Base-by-base conservation (phyloP, 2,888 invertebrate species). In the Drosophila niveifrons region DNA sequence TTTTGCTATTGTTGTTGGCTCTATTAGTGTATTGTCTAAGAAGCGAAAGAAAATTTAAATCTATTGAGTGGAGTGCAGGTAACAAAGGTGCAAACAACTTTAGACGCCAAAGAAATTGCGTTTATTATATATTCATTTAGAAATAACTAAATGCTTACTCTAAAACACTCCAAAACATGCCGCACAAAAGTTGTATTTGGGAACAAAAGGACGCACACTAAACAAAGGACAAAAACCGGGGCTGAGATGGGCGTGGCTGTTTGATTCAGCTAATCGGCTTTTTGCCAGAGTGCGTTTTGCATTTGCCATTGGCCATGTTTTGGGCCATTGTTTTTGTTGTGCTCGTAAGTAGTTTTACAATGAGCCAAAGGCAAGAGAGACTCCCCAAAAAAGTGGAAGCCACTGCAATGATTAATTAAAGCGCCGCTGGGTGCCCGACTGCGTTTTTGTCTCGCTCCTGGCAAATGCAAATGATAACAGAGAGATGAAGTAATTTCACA, bases 371-470 rank as follows among this genome's bases (percentile, higher is more conserved):
- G 39, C 39, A 56, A 44, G 28, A 47, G 64, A 44, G 10, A n/a
- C 61, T 50, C 39, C 39, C 46, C 34, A 55, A 18, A 65, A 36
- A 48, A 58, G 48, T 58, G 70, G 70, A 28, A 77, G 62, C 74
- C 76, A 80, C 80, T 85, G 72, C 75, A 80, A 80, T 89, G 88
- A 85, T 85, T 85, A 85, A 84, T 84, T 88, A 88, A 86, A 86
- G 73, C 72, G 69, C 83, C 73, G 69, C 84, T 67, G 89, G 89
- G 83, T 66, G 75, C 58, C 63, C 63, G 67, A 43, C 59, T 53
- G 66, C 6, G 4, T 23, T 51, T 43, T 61, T 57, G 75, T 71
- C 67, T 68, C 56, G 29, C 48, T 71, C 69, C 66, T 53, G 34
- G 43, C 39, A 55, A 65, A 85, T 86, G 86, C 89, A 89, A 87